Conservation (phyloP, 2,113 vertebrate species). For the Tychaedon coryphoeus region DNA sequence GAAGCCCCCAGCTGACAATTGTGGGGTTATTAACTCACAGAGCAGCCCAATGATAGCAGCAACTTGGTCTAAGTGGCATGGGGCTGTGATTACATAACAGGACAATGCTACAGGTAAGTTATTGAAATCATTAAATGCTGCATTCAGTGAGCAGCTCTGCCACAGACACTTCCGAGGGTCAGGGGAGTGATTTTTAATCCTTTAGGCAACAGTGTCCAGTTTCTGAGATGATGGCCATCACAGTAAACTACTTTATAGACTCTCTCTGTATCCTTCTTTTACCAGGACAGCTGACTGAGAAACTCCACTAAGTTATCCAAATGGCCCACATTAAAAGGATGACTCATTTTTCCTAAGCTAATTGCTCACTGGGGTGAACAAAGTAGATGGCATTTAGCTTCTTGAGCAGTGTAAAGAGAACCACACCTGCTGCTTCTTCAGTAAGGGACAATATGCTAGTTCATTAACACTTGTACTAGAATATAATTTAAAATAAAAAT, state of each 20-base stretch:
- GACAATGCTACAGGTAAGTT: background rate
- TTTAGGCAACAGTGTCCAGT: background rate
- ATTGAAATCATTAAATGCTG: background rate
- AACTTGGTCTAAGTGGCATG: rapidly evolving
- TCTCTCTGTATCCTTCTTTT: background rate
- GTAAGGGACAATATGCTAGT: background rate
- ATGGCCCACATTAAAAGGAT: background rate
- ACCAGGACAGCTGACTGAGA: background rate
- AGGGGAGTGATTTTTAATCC: background rate
- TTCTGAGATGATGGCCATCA: background rate
- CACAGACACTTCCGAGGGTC: background rate
- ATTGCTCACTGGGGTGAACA: background rate
- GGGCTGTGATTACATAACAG: background rate
- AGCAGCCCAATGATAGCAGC: background rate
- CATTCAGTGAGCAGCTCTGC: background rate
- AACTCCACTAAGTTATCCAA: background rate
- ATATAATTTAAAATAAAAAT: background rate
- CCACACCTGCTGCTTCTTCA: background rate
- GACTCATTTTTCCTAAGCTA: background rate
- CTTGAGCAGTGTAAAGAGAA: background rate
- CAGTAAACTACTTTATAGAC: background rate
- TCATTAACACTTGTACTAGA: background rate
- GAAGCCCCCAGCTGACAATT: background rate
- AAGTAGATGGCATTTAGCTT: background rate
- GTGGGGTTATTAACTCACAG: background rate